Conservation (phyloP, 23 tunicate species). For the Styela clava region DNA sequence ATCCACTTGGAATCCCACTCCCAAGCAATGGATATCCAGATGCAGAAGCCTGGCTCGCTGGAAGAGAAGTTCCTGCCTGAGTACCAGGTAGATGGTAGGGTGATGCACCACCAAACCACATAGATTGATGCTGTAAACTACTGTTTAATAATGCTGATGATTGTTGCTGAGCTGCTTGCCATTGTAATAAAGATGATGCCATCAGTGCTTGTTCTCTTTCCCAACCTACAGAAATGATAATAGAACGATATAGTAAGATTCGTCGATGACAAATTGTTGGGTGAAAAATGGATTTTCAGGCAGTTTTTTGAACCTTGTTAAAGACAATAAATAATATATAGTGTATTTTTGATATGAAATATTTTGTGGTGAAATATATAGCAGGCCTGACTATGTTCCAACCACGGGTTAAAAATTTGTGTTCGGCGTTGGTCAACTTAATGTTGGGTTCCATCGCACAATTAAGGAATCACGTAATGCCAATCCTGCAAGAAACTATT, state of each 20-base stretch:
- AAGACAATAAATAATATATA: neutral
- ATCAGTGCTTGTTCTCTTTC: conserved; percentile 19
- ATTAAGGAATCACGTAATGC: too few species aligned
- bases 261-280: too few species aligned
- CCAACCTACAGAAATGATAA: conserved; percentile 7
- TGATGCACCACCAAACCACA: conserved; percentile 30
- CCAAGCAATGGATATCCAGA: conserved; percentile 20
- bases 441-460: too few species aligned
- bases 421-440: too few species aligned
- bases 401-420: too few species aligned
- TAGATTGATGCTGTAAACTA: conserved; percentile 5
- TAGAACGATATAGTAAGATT: neutral
- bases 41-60: neutral
- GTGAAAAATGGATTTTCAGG: too few species aligned
- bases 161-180: conserved; percentile 24
- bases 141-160: conserved; percentile 1
- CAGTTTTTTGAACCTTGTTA: neutral
- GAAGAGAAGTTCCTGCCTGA: conserved; percentile 9
- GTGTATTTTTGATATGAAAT: too few species aligned
- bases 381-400: too few species aligned
- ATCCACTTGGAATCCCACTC: conserved; percentile 13
- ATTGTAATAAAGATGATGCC: conserved; percentile 28
- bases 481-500: too few species aligned
- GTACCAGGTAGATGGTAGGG: conserved; percentile 25
- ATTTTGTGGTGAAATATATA: too few species aligned